phyloP scores from a whole-genome alignment of 2,797 vertebrate species.

The Manis pentadactyla region DNA sequence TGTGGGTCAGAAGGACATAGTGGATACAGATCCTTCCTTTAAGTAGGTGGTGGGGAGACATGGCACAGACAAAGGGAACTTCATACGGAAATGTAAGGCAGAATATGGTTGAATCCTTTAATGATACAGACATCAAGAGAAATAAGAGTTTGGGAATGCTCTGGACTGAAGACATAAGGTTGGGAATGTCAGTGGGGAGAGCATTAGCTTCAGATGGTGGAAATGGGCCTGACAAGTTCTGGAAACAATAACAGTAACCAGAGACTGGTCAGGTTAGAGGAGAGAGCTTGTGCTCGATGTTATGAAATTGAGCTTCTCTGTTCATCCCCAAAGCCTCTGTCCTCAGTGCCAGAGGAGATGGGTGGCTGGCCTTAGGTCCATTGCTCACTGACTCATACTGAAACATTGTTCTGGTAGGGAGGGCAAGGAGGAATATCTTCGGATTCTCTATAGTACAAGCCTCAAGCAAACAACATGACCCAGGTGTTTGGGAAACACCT shows the following conservation, averaged over 20 bases:
- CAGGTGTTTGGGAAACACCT: conserved; percentile 47
- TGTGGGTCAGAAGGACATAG: background rate
- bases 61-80: background rate
- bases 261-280: background rate
- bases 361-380: background rate
- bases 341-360: background rate
- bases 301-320: background rate
- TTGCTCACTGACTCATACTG: background rate
- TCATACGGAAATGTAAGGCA: background rate
- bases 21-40: background rate
- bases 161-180: background rate
- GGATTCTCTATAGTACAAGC: background rate
- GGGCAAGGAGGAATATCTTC: background rate
- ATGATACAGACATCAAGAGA: background rate
- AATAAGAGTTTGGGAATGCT: accelerated
- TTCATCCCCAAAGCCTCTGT: background rate
- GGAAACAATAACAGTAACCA: background rate
- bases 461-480: conserved; percentile 59
- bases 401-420: background rate
- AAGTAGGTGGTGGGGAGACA: background rate
- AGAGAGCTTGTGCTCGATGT: background rate
- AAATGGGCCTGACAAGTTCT: background rate
- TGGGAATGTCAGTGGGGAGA: background rate
- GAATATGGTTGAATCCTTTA: background rate
- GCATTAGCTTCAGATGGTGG: background rate